Percentiles rank a stretch among this genome's conserved stretches.
phyloP scores from a whole-genome alignment of 2,888 invertebrate genomes.

The Cremastinae sp. region DNA sequence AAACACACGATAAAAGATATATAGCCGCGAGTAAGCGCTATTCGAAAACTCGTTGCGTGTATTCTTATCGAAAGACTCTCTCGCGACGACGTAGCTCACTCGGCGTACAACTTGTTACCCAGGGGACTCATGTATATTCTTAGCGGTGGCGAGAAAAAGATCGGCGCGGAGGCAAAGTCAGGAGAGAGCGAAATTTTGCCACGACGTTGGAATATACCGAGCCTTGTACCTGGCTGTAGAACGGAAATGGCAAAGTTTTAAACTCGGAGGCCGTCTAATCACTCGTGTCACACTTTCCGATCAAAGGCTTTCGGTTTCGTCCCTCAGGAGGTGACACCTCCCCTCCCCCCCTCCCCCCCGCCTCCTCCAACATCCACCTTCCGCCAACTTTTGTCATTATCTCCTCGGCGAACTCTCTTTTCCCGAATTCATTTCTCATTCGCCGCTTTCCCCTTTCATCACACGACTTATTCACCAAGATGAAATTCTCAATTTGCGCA shows the following conservation, averaged over 20 bases:
- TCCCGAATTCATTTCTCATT: slow-evolving; percentile 14
- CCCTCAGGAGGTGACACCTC: slow-evolving; percentile 40
- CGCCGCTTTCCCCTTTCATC: slow-evolving; percentile 3
- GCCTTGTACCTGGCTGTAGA: slow-evolving; percentile 32
- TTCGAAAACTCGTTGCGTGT: slow-evolving; percentile 7
- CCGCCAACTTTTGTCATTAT: slow-evolving; percentile 59
- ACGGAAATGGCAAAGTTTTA: slow-evolving; percentile 72
- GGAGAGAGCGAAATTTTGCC: slow-evolving; percentile 32
- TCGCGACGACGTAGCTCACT: slow-evolving; percentile 36
- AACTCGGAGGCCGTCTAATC: slow-evolving; percentile 74
- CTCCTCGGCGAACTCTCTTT: slow-evolving; percentile 36
- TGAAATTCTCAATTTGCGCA: neutral
- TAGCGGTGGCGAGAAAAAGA: too few relatives aligned
- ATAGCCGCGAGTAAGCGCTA: slow-evolving; percentile 40
- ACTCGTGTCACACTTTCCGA: slow-evolving; percentile 75
- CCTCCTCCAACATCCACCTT: too few relatives aligned
- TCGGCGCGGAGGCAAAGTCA: slow-evolving; percentile 14
- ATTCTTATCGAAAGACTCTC: slow-evolving; percentile 5
- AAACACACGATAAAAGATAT: slow-evolving; percentile 67
- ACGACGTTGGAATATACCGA: slow-evolving; percentile 19
- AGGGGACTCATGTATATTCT: slow-evolving; percentile 30
- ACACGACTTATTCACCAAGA: neutral
- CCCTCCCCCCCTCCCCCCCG: neutral
- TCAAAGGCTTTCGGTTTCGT: slow-evolving; percentile 69
- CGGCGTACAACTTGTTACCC: slow-evolving; percentile 13